Percentiles rank a stretch among this genome's conserved stretches.
These are phyloP conservation scores for Thalpophila matura DNA, from an alignment of 2,888 invertebrate species.

Conservation along the genomic window DNA sequence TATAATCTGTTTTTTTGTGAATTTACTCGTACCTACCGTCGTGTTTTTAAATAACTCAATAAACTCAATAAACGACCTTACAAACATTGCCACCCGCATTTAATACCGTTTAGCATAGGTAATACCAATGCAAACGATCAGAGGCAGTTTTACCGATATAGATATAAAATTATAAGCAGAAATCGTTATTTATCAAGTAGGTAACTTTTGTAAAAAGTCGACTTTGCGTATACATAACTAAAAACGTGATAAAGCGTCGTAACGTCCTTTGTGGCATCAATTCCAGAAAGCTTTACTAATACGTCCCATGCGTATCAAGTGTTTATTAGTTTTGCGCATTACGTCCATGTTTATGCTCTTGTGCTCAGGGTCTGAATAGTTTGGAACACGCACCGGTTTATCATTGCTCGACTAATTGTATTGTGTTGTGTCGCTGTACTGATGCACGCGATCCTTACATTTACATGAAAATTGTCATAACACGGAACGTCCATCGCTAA, in stretches of 20 bases:
- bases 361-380: constrained; percentile 61
- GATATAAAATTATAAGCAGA: constrained; percentile 6
- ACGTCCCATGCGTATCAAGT: constrained; percentile 44
- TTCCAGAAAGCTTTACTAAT: constrained; percentile 42
- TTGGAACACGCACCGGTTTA: constrained; percentile 71
- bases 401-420: constrained; percentile 68
- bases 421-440: constrained; percentile 58
- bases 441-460: constrained; percentile 72
- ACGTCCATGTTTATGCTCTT: constrained; percentile 42
- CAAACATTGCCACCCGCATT: constrained; percentile 41
- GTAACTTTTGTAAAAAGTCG: constrained; percentile 20
- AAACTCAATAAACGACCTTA: constrained; percentile 34
- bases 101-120: constrained; percentile 34
- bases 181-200: neutral
- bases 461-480: constrained; percentile 71
- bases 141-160: constrained; percentile 31
- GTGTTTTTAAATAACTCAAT: no score
- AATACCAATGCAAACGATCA: constrained; percentile 23
- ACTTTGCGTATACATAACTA: constrained; percentile 17
- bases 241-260: constrained; percentile 20
- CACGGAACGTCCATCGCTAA: constrained; percentile 57
- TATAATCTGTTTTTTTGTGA: no score
- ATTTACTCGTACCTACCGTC: no score
- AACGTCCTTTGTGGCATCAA: constrained; percentile 21
- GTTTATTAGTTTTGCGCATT: constrained; percentile 60